phyloP scores from a whole-genome alignment of 2,113 vertebrate species.

The Anthoscopus minutus region DNA sequence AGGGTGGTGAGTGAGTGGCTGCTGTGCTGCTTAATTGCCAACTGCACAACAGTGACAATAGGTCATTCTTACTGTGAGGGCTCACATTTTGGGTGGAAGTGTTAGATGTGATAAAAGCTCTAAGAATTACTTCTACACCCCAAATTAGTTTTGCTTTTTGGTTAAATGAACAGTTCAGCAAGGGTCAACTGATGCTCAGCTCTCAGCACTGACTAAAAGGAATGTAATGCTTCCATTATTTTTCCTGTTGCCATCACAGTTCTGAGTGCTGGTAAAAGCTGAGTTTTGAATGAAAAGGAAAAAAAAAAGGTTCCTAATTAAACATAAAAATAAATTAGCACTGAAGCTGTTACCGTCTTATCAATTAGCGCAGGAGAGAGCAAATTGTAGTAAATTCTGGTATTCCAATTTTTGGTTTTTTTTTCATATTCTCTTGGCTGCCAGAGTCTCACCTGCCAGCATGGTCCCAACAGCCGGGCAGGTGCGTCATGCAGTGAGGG shows the following conservation, averaged over 20 bases:
- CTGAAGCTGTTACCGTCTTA: not conserved
- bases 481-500: not conserved
- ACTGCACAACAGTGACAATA: accelerated
- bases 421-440: not conserved
- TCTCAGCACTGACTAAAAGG: not conserved
- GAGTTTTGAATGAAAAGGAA: not conserved
- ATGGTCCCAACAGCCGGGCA: not conserved
- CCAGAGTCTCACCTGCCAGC: accelerated
- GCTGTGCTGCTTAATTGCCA: not conserved
- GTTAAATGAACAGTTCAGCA: not conserved
- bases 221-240: not conserved
- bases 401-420: accelerated
- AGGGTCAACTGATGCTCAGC: not conserved
- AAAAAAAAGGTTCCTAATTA: not conserved
- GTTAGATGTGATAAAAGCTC: not conserved
- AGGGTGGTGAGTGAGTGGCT: not conserved
- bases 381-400: not conserved
- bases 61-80: not conserved
- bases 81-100: not conserved
- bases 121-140: not conserved
- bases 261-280: not conserved
- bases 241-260: not conserved
- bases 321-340: not conserved
- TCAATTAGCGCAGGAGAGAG: not conserved
- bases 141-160: not conserved